A percentile compares a stretch with the other conserved stretches of the same genome.
Conservation (phyloP, 2,797 vertebrate genomes). For the Sebastes aleutianus region DNA sequence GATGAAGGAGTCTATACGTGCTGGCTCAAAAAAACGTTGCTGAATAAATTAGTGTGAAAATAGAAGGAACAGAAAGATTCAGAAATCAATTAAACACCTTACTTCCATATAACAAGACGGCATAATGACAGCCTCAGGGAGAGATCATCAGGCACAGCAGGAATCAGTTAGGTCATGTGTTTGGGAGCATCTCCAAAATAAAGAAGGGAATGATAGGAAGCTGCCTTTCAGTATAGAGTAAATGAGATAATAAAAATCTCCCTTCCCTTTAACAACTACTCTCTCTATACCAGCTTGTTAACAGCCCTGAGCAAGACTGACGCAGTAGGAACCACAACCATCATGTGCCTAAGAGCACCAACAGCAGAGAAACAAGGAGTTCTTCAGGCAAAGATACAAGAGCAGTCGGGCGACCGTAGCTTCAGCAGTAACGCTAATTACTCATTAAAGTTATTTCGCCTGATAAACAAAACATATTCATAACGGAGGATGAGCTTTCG, state of each 20-base stretch:
- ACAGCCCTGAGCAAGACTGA: not conserved
- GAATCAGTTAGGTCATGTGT: not conserved
- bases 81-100: not conserved
- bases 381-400: conserved; percentile 1
- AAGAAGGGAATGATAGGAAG: not conserved
- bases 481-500: not conserved
- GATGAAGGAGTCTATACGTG: not conserved
- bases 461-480: not conserved
- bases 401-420: not conserved
- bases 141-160: not conserved
- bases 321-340: not conserved
- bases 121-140: not conserved
- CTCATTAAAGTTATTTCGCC: not conserved
- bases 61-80: not conserved
- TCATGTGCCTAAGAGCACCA: not conserved
- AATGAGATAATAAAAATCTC: not conserved
- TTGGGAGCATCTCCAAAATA: not conserved
- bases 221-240: not conserved
- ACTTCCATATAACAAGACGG: not conserved
- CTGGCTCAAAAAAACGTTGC: not conserved
- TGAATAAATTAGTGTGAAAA: not conserved
- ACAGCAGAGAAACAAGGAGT: conserved; percentile 12
- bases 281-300: not conserved
- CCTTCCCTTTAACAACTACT: not conserved
- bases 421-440: not conserved